Base-by-base conservation (phyloP, 2,797 vertebrate genomes). In the Schizothorax lantsangensis region DNA sequence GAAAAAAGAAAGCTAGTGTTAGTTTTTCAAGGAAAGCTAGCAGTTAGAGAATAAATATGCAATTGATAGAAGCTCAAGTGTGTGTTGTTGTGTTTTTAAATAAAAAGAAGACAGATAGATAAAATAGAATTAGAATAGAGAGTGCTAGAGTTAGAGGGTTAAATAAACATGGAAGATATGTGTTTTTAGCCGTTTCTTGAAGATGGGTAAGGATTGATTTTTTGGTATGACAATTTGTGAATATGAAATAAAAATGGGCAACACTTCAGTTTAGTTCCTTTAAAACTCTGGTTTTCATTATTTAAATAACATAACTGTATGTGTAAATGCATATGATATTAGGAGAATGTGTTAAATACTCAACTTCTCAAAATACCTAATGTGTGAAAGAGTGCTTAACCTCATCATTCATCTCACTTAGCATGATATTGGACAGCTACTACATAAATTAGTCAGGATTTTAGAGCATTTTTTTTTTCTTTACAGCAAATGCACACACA, bases 331-430 rank as follows among this genome's bases (percentile, higher is more conserved):
- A 69, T 69, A 36, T 38, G 12, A 19, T 49, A 23, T 19, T n/a
- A 38, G 14, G 9, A 57, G 6, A 82, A 54, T 38, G 33, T 72
- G 49, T 57, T 68, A 83, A 72, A 72, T 52, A 6, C 21, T 59
- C n/a, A 79, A 62, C 54, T 57, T 8, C 26, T 78, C 15, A 59
- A 79, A 23, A 38, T 59, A 33, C n/a, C 40, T 21, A 33, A 66
- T 69, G 79, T 52, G 43, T 66, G 6, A 81, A 49, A 36, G 36
- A 83, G 1, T 62, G 8, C 59, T 52, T 30, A 19, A n/a, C 40
- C 11, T 59, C 11, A 62, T 43, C 6, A 8, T 74, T 83, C 30
- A 52, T 84, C 57, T 75, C 40, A 75, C 30, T 75, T 33, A 73
- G 43, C 2, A 1, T 36, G 26, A 43, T 64, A 54, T 30, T 74